Percentiles rank a stretch among this genome's conserved stretches.
Evolutionary conservation across 2,888 invertebrate genomes (phyloP).

Genomic region (Noctua comes): DNA sequence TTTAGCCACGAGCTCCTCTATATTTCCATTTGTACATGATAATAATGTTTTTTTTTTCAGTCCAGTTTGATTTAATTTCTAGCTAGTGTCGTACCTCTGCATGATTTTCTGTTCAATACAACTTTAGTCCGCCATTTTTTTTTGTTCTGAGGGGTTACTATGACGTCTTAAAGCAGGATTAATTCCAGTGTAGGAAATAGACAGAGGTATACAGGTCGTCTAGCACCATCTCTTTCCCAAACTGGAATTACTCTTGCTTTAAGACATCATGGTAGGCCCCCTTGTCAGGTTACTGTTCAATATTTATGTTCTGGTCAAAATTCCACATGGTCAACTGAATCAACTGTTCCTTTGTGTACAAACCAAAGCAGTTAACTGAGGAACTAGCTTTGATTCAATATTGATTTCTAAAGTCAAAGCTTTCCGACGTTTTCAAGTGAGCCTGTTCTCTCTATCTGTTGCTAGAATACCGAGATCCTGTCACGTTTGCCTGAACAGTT

Average conservation of each 20-base stretch:
- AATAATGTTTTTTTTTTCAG: not conserved
- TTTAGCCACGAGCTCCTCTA: no score
- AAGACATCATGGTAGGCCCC: no score
- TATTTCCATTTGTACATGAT: no score
- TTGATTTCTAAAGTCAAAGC: constrained; percentile 20
- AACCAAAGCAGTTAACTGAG: constrained; percentile 3
- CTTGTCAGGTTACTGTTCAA: not conserved
- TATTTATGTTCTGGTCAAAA: constrained; percentile 1
- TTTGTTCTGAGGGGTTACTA: not conserved
- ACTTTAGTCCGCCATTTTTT: not conserved
- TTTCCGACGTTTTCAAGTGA: constrained; percentile 13
- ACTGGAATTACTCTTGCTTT: no score
- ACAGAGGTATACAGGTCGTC: no score
- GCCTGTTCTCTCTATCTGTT: constrained; percentile 4
- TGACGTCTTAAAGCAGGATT: no score
- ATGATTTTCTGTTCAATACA: not conserved
- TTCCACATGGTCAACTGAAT: not conserved
- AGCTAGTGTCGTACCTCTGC: not conserved
- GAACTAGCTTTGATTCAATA: constrained; percentile 39
- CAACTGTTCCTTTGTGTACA: not conserved
- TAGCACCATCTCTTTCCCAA: no score
- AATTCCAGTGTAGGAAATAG: no score
- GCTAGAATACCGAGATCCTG: not conserved
- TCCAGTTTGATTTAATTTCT: not conserved
- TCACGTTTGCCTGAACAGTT: not conserved